Conservation (phyloP, 2,888 invertebrate species). For the Drosophila glabriapex region DNA sequence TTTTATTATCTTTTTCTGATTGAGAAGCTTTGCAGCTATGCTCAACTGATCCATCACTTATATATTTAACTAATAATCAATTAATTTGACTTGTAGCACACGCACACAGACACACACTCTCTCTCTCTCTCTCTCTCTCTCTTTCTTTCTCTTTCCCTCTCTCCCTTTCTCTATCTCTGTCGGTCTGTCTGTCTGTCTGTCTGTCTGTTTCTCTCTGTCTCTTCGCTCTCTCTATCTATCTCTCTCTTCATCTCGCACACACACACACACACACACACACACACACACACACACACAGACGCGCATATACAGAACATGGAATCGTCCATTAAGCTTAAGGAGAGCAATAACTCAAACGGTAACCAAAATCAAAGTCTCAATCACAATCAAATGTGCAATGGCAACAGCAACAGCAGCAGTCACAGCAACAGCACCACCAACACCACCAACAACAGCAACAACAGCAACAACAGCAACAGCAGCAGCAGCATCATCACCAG, state of each 20-base stretch:
- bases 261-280: conserved; percentile 5
- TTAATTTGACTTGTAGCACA: not conserved
- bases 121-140: not conserved
- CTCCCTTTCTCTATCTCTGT: not conserved
- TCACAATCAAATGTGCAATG: conserved; percentile 45
- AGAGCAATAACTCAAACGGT: conserved; percentile 61
- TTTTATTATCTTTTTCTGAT: not conserved
- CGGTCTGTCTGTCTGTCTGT: conserved; percentile 2
- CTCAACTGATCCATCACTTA: not conserved
- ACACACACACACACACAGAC: conserved; percentile 7
- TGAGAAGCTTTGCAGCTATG: not conserved
- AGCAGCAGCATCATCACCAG: conserved; percentile 70
- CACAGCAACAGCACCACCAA: conserved; percentile 65
- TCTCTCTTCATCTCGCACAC: not conserved
- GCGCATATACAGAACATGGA: conserved; percentile 61
- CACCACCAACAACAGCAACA: conserved; percentile 63
- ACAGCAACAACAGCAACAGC: conserved; percentile 50
- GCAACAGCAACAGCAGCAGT: conserved; percentile 68
- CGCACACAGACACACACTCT: conserved; percentile 1
- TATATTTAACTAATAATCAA: not conserved
- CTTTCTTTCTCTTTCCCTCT: not conserved
- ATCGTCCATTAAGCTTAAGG: conserved; percentile 80
- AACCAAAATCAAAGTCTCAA: conserved; percentile 43
- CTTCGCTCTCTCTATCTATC: not conserved
- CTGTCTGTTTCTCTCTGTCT: not conserved